phyloP scores from a whole-genome alignment of 2,797 vertebrate species.

The Muscicapa striata region DNA sequence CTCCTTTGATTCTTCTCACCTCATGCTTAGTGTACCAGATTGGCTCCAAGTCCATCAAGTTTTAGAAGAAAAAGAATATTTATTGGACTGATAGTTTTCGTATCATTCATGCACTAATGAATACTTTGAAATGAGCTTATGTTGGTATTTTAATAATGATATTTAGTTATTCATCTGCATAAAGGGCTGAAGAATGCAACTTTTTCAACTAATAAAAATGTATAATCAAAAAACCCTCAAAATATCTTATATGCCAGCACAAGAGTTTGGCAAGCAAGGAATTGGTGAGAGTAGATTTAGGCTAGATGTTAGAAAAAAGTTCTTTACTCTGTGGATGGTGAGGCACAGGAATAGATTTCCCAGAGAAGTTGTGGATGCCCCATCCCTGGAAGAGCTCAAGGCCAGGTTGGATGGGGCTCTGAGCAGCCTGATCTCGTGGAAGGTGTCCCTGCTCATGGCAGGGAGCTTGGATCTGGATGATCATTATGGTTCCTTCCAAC shows the following conservation, averaged over 20 bases:
- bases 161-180: neutral
- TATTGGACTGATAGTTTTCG: neutral
- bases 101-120: neutral
- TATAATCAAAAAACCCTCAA: neutral
- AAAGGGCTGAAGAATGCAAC: neutral
- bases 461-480: neutral
- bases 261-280: neutral
- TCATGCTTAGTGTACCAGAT: neutral
- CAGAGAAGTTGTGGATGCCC: too few species aligned
- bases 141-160: neutral
- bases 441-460: too few species aligned
- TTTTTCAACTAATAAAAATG: neutral
- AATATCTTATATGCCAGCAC: neutral
- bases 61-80: neutral
- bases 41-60: neutral
- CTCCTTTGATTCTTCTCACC: neutral
- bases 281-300: neutral
- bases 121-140: neutral
- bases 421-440: neutral
- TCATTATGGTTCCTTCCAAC: neutral
- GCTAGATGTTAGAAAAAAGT: neutral
- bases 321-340: neutral
- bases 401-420: too few species aligned
- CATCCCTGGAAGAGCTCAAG: neutral
- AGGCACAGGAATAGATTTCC: neutral